Conservation (phyloP, 2,113 vertebrate species). For the Holacanthus passer region DNA sequence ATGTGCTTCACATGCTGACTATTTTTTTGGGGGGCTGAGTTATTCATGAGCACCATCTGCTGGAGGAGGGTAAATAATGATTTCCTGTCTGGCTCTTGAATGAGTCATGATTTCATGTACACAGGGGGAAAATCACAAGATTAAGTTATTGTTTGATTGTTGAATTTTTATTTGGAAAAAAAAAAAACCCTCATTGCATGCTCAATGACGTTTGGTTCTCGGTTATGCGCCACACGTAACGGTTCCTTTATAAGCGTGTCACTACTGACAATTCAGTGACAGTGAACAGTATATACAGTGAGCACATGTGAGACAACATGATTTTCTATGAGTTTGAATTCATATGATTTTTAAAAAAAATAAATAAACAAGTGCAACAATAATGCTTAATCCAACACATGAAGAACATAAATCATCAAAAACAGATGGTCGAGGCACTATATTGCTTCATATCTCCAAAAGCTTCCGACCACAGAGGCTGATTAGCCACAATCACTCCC, state of each 20-base stretch:
- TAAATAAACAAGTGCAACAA: conserved; percentile 43
- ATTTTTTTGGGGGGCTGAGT: conserved; percentile 26
- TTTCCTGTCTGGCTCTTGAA: no score
- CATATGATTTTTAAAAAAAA: conserved; percentile 48
- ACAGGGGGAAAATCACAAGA: neutral
- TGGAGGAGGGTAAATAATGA: conserved; percentile 51
- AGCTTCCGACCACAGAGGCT: conserved; percentile 31
- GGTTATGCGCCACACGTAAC: conserved; percentile 43
- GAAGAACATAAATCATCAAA: conserved; percentile 18
- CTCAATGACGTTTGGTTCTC: conserved; percentile 31
- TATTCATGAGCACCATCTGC: conserved; percentile 75
- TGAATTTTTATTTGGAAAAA: conserved; percentile 64
- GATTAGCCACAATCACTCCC: conserved; percentile 23
- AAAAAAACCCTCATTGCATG: conserved; percentile 36
- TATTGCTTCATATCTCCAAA: conserved; percentile 56
- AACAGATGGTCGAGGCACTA: conserved; percentile 59
- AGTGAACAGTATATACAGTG: conserved; percentile 39
- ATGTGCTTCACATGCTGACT: neutral
- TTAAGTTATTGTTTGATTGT: conserved; percentile 16
- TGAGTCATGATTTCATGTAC: no score
- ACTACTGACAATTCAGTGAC: conserved; percentile 33
- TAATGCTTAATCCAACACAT: neutral
- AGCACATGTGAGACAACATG: conserved; percentile 13
- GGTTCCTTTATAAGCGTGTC: conserved; percentile 14
- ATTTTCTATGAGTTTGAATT: neutral